Evolutionary conservation across 2,113 vertebrate species (phyloP), one percentile per base, ranked within the genome.

Genomic region (Ariopsis seemanni): DNA sequence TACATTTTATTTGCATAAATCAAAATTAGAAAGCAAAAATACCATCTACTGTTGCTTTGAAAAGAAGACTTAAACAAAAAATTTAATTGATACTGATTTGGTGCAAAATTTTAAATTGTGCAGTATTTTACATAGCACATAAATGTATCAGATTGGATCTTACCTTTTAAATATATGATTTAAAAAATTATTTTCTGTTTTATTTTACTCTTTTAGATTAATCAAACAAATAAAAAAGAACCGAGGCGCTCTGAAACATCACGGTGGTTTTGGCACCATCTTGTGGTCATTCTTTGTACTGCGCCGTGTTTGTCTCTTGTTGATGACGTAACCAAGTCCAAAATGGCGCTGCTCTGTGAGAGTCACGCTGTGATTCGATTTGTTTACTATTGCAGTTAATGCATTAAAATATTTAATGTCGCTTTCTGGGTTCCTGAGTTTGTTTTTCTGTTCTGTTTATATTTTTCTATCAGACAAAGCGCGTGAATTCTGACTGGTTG

Each of bases 311-410:
- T 57, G 72, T 67, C 82, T 20, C 79, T 27, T 53, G 14, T 58
- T 53, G 67, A 52, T 88, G 85, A 88, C 84, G 87, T 80, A n/a
- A 65, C 10, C 4, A 27, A 55, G 30, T 63, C 12, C 50, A 88
- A 87, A 53, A 90, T 90, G 90, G 90, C 89, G 87, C 69, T 58
- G 85, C 85, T 80, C 87, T 27, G 53, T 63, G 15, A 79, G 55
- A 80, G 85, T 85, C 89, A 88, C 82, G 90, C 83, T 87, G 82
- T 17, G 22, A 14, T 63, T 52, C 1, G 34, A n/a, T 74, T 34
- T 17, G 42, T 79, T 53, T 78, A 65, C 9, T 17, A 0, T 57
- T 52, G 22, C 4, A 14, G 52, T 50, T 77, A 77, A 20, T 67
- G 34, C 12, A 8, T 72, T 42, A 48, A 62, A n/a, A 55, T 20